Conservation (phyloP, 2,113 vertebrate species). For the Aptenodytes forsteri region DNA sequence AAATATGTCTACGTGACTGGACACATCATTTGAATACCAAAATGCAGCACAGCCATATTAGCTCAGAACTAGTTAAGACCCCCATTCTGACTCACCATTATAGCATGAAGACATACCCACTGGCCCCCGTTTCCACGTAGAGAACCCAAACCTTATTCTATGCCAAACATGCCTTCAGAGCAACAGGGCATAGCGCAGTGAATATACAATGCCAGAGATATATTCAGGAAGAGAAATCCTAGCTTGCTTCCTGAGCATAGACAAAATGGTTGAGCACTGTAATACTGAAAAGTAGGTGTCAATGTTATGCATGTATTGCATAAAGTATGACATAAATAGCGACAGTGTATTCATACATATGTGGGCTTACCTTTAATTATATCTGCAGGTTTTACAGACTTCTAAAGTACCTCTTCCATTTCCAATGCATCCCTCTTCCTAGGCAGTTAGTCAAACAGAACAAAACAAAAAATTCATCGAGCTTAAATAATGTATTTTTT, state of each 20-base stretch:
- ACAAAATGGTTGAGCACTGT: not conserved
- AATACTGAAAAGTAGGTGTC: not conserved
- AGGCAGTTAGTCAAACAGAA: not conserved
- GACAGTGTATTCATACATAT: not conserved
- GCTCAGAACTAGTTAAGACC: not conserved
- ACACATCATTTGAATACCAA: not conserved
- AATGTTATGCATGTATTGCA: not conserved
- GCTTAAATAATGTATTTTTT: not conserved
- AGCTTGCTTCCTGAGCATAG: not conserved
- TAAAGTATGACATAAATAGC: not conserved
- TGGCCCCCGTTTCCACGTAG: accelerated
- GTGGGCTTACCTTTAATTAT: conserved; percentile 10
- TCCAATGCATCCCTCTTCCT: not conserved
- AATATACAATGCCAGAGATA: not conserved
- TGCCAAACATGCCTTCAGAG: not conserved
- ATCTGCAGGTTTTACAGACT: not conserved
- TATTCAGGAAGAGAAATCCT: not conserved
- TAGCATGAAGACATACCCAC: not conserved
- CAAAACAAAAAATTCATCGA: not conserved
- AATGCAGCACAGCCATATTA: not conserved
- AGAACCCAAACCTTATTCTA: not conserved
- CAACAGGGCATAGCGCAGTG: not conserved
- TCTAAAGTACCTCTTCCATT: not conserved
- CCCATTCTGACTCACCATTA: not conserved
- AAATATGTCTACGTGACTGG: not conserved